Percentiles rank a stretch among this genome's conserved stretches.
Conservation (phyloP, 1,140 invertebrate genomes). For the Brachionus paranguensis region DNA sequence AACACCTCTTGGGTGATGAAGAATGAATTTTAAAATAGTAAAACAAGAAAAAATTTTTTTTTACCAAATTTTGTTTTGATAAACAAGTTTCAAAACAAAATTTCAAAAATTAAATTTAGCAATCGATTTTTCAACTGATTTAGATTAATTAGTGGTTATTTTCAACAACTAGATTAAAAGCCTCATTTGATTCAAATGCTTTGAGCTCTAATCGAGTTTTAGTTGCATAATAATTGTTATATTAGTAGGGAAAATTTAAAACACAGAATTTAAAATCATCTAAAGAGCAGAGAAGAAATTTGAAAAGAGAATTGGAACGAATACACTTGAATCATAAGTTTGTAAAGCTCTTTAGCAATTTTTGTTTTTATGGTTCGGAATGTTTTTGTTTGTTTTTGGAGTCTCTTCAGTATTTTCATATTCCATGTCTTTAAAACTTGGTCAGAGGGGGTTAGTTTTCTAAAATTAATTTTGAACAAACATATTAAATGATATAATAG, state of each 20-base stretch:
- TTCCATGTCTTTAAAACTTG: background rate
- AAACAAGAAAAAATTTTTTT: too few relatives aligned
- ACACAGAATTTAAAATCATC: background rate
- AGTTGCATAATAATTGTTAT: background rate
- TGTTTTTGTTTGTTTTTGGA: background rate
- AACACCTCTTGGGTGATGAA: too few relatives aligned
- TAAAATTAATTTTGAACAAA: constrained; percentile 11
- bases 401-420: background rate
- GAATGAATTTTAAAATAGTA: too few relatives aligned
- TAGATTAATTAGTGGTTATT: background rate
- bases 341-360: background rate
- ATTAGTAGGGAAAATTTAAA: background rate
- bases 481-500: background rate
- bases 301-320: background rate
- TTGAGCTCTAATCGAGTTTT: background rate
- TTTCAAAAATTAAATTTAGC: background rate
- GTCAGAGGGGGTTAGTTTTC: background rate
- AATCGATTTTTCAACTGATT: background rate
- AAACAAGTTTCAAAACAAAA: too few relatives aligned
- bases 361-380: background rate
- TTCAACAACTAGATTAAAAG: background rate
- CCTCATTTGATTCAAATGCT: constrained; percentile 1
- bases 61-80: too few relatives aligned
- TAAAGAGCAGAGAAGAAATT: background rate
- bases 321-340: background rate